Base-by-base conservation (phyloP, 1,140 invertebrate species). In the Lineus longissimus region DNA sequence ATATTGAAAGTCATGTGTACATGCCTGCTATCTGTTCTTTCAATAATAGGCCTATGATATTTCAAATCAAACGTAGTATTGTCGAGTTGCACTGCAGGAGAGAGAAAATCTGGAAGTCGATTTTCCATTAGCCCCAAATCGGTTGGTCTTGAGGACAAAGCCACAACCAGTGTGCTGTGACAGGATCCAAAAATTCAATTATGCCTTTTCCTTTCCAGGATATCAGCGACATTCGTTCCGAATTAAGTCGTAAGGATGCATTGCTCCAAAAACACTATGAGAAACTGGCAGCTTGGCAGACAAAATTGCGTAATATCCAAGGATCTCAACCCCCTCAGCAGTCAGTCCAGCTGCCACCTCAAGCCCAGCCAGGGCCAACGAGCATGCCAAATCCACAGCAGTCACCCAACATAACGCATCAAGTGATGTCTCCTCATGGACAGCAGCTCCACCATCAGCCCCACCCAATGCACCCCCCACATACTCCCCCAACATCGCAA, bases 271-370 rank as follows among this genome's bases (percentile, higher is more conserved):
- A 51, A 51, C 47, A 51, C n/a, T 51, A 51, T 27, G 47, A 23
- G n/a, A 51, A 51, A n/a, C n/a, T 51, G n/a, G 19, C n/a, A 51
- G 19, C n/a, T 6, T 51, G 47, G 47, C 47, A 51, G n/a, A 51
- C n/a, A 23, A 51, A 23, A 27, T 51, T 51, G n/a, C 47, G 47
- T 23, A 51, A 19, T 23, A 23, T 51, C n/a, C 47, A 19, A 27
- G 47, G 47, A 51, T 51, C 47, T 4, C 47, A 51, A n/a, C 47
- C 47, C 6, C 47, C 47, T 51, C 47, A 51, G 25, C 47, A 51
- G n/a, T 6, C 19, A 4, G n/a, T 6, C 19, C 19, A 19, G n/a
- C n/a, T 23, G 6, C 25, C 47, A 6, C 25, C 47, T 51, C 47
- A 51, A 51, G 9, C n/a, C 6, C 47, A 51, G n/a, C 47, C n/a